Evolutionary conservation across 2,113 vertebrate genomes (phyloP).

Genomic region (Sylvietta virens): DNA sequence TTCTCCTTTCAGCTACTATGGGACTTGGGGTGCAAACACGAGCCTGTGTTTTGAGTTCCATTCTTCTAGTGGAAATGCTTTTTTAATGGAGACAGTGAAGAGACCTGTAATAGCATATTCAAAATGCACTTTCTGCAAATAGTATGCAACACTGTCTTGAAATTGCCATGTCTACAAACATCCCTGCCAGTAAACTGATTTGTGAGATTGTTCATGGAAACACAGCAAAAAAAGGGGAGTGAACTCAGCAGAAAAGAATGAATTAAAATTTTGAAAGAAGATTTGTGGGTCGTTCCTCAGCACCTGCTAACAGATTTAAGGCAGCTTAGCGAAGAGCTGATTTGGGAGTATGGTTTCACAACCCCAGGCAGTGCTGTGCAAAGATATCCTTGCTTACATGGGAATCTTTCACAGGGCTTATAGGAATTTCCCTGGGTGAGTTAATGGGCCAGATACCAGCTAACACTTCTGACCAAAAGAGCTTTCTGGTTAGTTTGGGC

Average conservation of each 20-base stretch:
- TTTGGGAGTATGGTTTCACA: not conserved
- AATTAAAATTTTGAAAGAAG: constrained; percentile 33
- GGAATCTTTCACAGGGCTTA: not conserved
- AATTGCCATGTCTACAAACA: constrained; percentile 49
- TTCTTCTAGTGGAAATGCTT: not conserved
- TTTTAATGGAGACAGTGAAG: not conserved
- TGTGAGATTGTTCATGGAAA: constrained; percentile 52
- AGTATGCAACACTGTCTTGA: constrained; percentile 29
- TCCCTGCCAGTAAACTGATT: constrained; percentile 51
- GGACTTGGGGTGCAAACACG: not conserved
- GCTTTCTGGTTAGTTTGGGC: not conserved
- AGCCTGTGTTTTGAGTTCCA: not conserved
- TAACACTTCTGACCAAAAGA: not conserved
- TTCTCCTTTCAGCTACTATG: not conserved
- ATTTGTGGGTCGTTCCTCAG: constrained; percentile 23
- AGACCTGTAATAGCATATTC: not conserved
- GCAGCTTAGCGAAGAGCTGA: not conserved
- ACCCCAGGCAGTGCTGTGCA: not conserved
- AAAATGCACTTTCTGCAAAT: constrained; percentile 40
- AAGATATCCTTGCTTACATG: not conserved
- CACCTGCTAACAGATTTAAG: constrained; percentile 2
- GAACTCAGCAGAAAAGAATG: constrained; percentile 51
- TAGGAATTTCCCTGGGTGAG: not conserved
- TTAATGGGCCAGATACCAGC: not conserved
- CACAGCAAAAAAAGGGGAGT: constrained; percentile 33